Conservation (phyloP, 2,888 invertebrate genomes). For the Onthophagus sagittarius region DNA sequence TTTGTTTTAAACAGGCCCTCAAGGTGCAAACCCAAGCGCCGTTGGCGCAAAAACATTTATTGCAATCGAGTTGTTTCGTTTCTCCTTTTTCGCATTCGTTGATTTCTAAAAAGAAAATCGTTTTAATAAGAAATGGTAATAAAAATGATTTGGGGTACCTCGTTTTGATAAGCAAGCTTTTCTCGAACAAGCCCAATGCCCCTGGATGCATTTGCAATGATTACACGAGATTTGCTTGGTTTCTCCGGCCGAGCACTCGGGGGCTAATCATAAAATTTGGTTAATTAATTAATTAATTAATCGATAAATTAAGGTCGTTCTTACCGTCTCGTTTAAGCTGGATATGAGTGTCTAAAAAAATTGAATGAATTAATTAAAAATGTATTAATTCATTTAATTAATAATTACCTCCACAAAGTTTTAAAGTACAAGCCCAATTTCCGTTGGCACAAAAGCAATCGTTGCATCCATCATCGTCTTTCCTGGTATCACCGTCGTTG, state of each 20-base stretch:
- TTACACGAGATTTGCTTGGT: not conserved
- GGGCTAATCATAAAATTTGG: not conserved
- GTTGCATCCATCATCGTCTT: not conserved
- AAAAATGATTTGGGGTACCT: conserved; percentile 17
- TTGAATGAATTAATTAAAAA: too few relatives aligned
- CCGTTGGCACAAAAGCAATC: not conserved
- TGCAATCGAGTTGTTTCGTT: conserved; percentile 30
- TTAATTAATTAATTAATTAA: not conserved
- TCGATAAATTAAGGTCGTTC: too few relatives aligned
- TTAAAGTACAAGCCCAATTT: conserved; percentile 7
- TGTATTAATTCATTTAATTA: too few relatives aligned
- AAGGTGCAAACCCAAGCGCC: conserved; percentile 45
- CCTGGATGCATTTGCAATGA: conserved; percentile 1
- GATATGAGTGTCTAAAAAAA: too few relatives aligned
- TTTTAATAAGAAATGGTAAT: not conserved
- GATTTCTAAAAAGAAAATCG: conserved; percentile 1
- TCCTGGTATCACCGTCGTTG: conserved; percentile 44
- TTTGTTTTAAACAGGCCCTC: conserved; percentile 45
- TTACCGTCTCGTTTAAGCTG: too few relatives aligned
- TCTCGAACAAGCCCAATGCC: conserved; percentile 28
- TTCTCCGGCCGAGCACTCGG: conserved; percentile 1
- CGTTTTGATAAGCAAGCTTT: conserved; percentile 45
- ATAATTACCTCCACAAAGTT: not conserved
- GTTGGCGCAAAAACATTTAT: conserved; percentile 35
- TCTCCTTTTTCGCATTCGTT: conserved; percentile 27